Conservation (phyloP, 2,888 invertebrate genomes). For the Netelia inedita region DNA sequence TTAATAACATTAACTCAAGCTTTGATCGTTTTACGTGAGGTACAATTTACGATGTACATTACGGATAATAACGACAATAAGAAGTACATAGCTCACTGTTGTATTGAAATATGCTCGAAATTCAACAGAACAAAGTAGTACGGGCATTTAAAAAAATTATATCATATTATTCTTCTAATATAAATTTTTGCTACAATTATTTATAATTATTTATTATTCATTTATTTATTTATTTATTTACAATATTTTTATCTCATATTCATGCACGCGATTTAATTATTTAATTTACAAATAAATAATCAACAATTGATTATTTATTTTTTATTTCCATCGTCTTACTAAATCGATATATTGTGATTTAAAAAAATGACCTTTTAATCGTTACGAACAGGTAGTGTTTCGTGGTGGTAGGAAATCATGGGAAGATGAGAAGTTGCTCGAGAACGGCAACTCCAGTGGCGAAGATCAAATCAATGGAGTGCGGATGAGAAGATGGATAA, state of each 20-base stretch:
- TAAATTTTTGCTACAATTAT: too few species aligned
- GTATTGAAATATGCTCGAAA: conserved; percentile 73
- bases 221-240: neutral
- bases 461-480: conserved; percentile 71
- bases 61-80: conserved; percentile 36
- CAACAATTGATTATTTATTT: too few species aligned
- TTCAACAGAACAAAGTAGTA: conserved; percentile 72
- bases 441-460: conserved; percentile 50
- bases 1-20: too few species aligned
- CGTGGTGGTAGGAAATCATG: conserved; percentile 69
- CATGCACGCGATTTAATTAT: neutral
- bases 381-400: conserved; percentile 70
- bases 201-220: too few species aligned
- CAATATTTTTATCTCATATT: neutral
- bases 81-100: conserved; percentile 22
- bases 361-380: neutral
- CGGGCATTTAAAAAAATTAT: conserved; percentile 4
- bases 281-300: neutral
- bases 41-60: conserved; percentile 26
- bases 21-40: neutral
- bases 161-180: too few species aligned
- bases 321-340: neutral
- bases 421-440: conserved; percentile 64
- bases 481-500: conserved; percentile 79
- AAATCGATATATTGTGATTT: neutral